Evolutionary conservation across 2,113 vertebrate genomes (phyloP), one percentile per base, ranked within the genome.

Genomic region (Phalacrocorax brasilianus): DNA sequence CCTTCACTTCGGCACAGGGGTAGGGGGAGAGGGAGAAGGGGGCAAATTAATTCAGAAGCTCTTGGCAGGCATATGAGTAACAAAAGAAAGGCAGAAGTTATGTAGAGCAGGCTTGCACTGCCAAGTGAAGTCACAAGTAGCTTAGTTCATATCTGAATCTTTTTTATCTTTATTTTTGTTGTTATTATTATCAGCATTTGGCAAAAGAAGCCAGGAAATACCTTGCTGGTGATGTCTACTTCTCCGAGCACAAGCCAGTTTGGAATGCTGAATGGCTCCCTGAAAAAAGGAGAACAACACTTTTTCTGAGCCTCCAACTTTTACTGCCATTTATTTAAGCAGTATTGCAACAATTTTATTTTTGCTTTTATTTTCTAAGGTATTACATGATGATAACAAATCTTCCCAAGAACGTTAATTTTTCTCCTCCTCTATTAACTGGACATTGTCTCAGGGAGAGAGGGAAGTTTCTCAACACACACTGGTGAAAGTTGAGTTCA

Each of bases 201-300:
- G 85, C 96, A 96, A 96, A 95, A 88, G 44, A 49, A 87, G 83
- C 65, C 91, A 96, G 95, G 92, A 98, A 97, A 95, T 96, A 96
- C 92, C 92, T 96, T 93, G 85, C 90, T 93, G 68, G 61, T 96
- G 91, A 97, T 93, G 93, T 90, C 76, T 92, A 68, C 42, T 88
- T 96, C 77, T 90, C 71, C 59, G 89, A 96, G 65, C 61, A 68
- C 27, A 50, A 95, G 82, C 67, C 91, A 91, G 66, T 75, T 66
- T 87, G 74, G 67, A 96, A 89, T 79, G 82, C 61, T 88, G 88
- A 93, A 86, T 59, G 89, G 92, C 88, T 95, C 30, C 73, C 88
- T 83, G 67, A 66, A 93, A 95, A 97, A 85, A 50, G 80, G 75
- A 91, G 22, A 78, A 76, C 27, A 24, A 75, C 0, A 4, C 42